Evolutionary conservation across 1,140 invertebrate genomes (phyloP), one percentile per base, ranked within the genome.

Genomic region (Drosophila murphyi): DNA sequence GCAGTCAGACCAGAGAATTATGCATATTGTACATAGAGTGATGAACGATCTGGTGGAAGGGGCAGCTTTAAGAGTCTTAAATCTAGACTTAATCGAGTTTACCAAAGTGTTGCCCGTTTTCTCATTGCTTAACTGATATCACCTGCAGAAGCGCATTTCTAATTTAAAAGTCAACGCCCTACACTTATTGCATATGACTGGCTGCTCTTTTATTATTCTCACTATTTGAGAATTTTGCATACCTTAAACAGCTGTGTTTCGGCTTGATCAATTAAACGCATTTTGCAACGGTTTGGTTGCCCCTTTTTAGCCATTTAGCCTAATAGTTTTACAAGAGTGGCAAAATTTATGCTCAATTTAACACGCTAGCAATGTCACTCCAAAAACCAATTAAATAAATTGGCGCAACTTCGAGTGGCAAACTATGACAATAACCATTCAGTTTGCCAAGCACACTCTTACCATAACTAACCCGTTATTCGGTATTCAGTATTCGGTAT

Each of bases 301-400:
- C 54, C 35, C 47, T 45, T 39, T 65, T 57, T 45, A 20, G 31
- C 63, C 29, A 68, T 73, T 68, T 68, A 73, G 47, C 43, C 60
- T 56, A 72, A 72, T 59, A 61, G 64, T 62, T 73, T 61, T 35
- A 72, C 68, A 76, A 76, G 61, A 72, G 73, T 76, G 74, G 57
- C 70, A 74, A 64, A 70, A 78, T 86, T 81, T 76, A 61, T 62
- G 67, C 50, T 86, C 74, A 86, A 78, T 85, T 86, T 45, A 85
- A 72, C 63, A 62, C 64, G 48, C 67, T 65, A 51, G 35, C 59
- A 67, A 54, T 67, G 68, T 67, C 70, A 62, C 63, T 65, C 31
- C 4, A 32, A 51, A 69, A 69, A 72, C 12, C 47, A 74, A 81
- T 82, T 86, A 81, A 75, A 62, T 80, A 71, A 86, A 85, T 72